Conservation (phyloP, 2,797 vertebrate species). For the Tokudaia muenninki region DNA sequence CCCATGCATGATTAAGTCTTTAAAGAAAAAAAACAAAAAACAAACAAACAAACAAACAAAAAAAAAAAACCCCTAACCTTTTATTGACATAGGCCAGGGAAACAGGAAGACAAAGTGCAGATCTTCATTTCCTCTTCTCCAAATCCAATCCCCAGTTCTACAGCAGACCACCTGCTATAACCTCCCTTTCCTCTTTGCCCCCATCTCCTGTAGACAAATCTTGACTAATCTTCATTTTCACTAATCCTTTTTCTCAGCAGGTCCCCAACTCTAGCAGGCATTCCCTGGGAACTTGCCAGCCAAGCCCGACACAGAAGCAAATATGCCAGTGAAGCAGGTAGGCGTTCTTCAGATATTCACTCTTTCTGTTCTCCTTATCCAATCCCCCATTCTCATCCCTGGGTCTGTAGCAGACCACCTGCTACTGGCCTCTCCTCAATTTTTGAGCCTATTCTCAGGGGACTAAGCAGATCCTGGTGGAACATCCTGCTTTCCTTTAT, state of each 20-base stretch:
- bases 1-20: not conserved
- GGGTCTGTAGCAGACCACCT: not conserved
- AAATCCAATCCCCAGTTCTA: not conserved
- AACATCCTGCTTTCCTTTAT: not conserved
- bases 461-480: not conserved
- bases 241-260: not conserved
- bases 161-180: not conserved
- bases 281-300: too few species aligned
- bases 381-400: not conserved
- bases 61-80: not conserved
- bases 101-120: not conserved
- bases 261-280: not conserved
- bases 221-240: not conserved
- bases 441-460: not conserved
- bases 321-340: not conserved
- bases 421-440: not conserved
- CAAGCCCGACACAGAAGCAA: not conserved
- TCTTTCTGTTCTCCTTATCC: too few species aligned
- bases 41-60: too few species aligned
- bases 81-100: not conserved
- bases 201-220: not conserved
- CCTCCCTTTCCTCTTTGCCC: not conserved
- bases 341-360: not conserved
- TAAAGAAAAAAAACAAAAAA: not conserved
- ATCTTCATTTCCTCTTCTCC: not conserved